Evolutionary conservation across 2,797 vertebrate species (phyloP).

Genomic region (Tolypeutes matacus): DNA sequence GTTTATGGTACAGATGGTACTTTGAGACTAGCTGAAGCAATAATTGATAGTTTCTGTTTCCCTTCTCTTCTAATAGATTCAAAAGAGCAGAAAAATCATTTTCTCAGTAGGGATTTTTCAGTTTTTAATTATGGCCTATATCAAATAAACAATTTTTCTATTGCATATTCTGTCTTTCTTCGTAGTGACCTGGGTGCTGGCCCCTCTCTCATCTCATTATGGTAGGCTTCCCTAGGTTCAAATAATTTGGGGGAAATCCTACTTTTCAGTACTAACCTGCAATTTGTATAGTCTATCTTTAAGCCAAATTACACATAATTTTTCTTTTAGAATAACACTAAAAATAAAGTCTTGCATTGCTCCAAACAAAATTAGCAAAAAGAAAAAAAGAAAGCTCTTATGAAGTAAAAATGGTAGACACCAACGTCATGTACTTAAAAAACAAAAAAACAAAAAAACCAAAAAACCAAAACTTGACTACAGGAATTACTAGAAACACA

Average conservation of each 20-base stretch:
- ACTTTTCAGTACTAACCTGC: slow-evolving; percentile 60
- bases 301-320: slow-evolving; percentile 57
- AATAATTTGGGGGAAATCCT: slow-evolving; percentile 65
- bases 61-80: slow-evolving; percentile 69
- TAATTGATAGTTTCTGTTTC: slow-evolving; percentile 81
- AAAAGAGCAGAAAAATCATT: slow-evolving; percentile 77
- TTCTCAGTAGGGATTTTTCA: slow-evolving; percentile 69
- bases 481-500: slow-evolving; percentile 56
- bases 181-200: slow-evolving; percentile 68
- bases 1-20: slow-evolving; percentile 81
- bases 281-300: slow-evolving; percentile 67
- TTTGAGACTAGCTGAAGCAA: slow-evolving; percentile 79
- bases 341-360: slow-evolving; percentile 61
- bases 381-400: slow-evolving; percentile 22
- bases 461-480: neutral
- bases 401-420: slow-evolving; percentile 67
- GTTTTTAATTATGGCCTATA: slow-evolving; percentile 73
- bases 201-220: slow-evolving; percentile 51
- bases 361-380: slow-evolving; percentile 69
- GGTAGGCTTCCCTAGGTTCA: slow-evolving; percentile 61
- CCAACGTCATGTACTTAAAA: slow-evolving; percentile 44
- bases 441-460: no score
- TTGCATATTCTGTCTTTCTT: slow-evolving; percentile 61
- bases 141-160: slow-evolving; percentile 73
- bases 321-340: slow-evolving; percentile 66